These are phyloP conservation scores for Beroe forskalii DNA, from an alignment of 37 sponge, comb jelly and placozoan species.

Conservation along the genomic window DNA sequence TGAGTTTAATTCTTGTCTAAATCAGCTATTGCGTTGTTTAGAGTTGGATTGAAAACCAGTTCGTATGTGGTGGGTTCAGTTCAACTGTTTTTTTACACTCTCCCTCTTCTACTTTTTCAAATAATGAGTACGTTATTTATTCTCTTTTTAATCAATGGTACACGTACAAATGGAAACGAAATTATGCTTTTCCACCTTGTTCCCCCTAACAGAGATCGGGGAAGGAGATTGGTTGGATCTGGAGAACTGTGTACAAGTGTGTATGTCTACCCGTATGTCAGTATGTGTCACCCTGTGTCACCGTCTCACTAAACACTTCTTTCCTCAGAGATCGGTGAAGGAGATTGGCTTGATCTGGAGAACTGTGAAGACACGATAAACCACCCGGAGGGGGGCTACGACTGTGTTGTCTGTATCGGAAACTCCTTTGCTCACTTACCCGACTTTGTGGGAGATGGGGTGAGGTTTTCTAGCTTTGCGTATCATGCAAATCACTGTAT, in stretches of 20 bases:
- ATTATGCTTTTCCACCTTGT: no score
- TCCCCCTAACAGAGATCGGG: slow-evolving; percentile 65
- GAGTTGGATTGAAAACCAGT: no score
- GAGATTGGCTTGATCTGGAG: slow-evolving; percentile 63
- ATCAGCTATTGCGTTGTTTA: no score
- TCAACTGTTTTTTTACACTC: no score
- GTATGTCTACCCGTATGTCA: no score
- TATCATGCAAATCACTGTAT: not conserved
- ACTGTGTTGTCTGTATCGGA: slow-evolving; percentile 66
- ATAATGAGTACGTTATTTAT: no score
- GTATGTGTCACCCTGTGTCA: no score
- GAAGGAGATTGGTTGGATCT: slow-evolving; percentile 68
- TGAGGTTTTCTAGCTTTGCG: not conserved
- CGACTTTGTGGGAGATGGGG: slow-evolving; percentile 66
- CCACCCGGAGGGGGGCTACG: slow-evolving; percentile 62
- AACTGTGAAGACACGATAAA: slow-evolving; percentile 39
- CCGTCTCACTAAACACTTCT: not conserved
- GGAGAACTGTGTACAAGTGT: slow-evolving; percentile 46
- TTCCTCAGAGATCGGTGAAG: slow-evolving; percentile 63
- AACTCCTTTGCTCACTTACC: slow-evolving; percentile 68
- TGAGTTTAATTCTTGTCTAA: not conserved
- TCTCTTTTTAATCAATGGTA: slow-evolving; percentile 64
- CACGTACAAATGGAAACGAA: no score
- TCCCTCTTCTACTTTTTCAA: no score
- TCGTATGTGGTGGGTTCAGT: no score